Percentiles rank a stretch among this genome's conserved stretches.
phyloP scores from a whole-genome alignment of 2,888 invertebrate genomes.

The Helleia helle region DNA sequence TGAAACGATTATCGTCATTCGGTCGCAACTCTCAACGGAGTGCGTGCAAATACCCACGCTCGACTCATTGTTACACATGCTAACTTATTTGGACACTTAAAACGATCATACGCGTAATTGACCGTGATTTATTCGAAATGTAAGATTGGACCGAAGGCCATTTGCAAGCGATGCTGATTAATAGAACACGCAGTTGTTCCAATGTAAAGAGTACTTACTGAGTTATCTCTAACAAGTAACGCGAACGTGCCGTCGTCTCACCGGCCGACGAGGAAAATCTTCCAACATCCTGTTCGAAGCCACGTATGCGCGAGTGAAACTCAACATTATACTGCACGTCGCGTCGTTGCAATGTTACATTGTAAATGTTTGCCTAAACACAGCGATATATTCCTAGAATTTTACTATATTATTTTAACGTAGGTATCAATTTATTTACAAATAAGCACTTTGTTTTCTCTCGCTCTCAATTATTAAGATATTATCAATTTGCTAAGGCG shows the following conservation, averaged over 20 bases:
- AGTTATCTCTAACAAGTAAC: slow-evolving; percentile 13
- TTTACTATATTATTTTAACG: too few relatives aligned
- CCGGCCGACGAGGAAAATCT: slow-evolving; percentile 51
- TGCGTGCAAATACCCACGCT: slow-evolving; percentile 13
- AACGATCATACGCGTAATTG: slow-evolving; percentile 17
- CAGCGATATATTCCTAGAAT: background rate
- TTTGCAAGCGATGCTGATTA: slow-evolving; percentile 18
- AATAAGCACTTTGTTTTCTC: too few relatives aligned
- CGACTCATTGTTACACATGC: slow-evolving; percentile 18
- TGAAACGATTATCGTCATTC: slow-evolving; percentile 16
- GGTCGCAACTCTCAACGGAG: background rate
- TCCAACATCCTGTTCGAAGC: slow-evolving; percentile 50
- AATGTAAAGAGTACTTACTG: slow-evolving; percentile 8
- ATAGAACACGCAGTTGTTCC: slow-evolving; percentile 18
- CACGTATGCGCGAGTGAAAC: slow-evolving; percentile 28
- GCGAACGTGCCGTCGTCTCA: slow-evolving; percentile 23
- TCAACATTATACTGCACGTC: background rate
- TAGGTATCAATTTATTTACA: too few relatives aligned
- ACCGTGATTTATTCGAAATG: slow-evolving; percentile 20
- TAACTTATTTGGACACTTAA: slow-evolving; percentile 19
- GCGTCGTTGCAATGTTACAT: background rate
- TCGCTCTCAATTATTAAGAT: too few relatives aligned
- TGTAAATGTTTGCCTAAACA: background rate
- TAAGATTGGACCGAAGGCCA: slow-evolving; percentile 21
- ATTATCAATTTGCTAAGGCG: too few relatives aligned